Evolutionary conservation across 2,888 invertebrate genomes (phyloP), one percentile per base, ranked within the genome.

Genomic region (Autographa gamma): DNA sequence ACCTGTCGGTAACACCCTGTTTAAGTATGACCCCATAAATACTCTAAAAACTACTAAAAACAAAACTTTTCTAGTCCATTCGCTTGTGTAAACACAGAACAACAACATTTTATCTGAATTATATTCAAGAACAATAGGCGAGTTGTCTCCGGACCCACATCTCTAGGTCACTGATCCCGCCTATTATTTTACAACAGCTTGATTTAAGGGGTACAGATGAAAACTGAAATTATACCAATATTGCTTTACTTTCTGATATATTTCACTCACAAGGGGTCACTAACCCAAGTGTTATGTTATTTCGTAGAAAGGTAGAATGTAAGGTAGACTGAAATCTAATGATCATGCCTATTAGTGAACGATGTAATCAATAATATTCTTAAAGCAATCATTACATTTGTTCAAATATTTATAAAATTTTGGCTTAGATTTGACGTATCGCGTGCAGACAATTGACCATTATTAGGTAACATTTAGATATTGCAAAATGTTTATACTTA

Each of bases 161-260:
- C 54, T 25, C 11, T 19, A 16, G 61, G 56, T 48, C 65, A 63
- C 13, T 43, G 58, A 41, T 60, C 75, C 38, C 56, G 43, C 18
- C 19, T 61, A 52, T 66, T 18, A 34, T 63, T 41, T 61, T 34
- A 58, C 13, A 16, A 25, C 59, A 18, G 14, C 32, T 25, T 69
- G 80, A 76, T 74, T 79, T 76, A 76, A 61, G 18, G 69, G 16
- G 61, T 63, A 32, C 63, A 58, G 52, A 14, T 59, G 61, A 69
- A 63, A 79, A 66, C 66, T 63, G 80, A 75, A 76, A 75, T 79
- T 69, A 75, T 68, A 56, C 60, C 69, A 59, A 69, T 79, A 76
- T 76, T 79, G 79, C 63, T 79, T 56, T 66, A 63, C 34, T 19
- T 75, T 56, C 8, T 62, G 48, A 66, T 76, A 54, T 69, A 76